These are phyloP conservation scores for Deroptyus accipitrinus DNA, from an alignment of 2,113 vertebrate genomes.

Conservation along the genomic window DNA sequence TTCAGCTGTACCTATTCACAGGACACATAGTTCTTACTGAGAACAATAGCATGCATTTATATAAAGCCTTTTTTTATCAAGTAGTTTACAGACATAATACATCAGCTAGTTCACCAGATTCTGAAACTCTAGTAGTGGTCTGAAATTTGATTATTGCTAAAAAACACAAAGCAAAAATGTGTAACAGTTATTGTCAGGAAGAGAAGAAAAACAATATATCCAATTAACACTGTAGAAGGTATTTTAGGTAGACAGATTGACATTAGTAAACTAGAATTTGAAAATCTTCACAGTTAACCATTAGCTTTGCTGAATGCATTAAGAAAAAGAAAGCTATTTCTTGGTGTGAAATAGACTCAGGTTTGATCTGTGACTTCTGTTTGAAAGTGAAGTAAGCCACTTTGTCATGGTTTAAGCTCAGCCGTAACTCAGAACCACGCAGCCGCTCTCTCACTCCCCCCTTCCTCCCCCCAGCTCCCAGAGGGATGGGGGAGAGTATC, in stretches of 20 bases:
- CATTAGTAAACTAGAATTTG: neutral
- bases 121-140: neutral
- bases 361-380: neutral
- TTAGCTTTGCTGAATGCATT: neutral
- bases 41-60: neutral
- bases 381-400: neutral
- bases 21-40: neutral
- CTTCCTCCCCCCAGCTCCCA: no score
- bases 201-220: neutral
- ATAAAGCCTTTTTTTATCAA: neutral
- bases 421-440: no score
- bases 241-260: slow-evolving; percentile 20
- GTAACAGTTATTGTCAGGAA: neutral
- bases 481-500: no score
- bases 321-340: neutral
- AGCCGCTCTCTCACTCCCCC: no score
- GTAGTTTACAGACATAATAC: neutral
- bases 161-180: neutral
- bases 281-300: slow-evolving; percentile 7
- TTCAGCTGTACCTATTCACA: neutral
- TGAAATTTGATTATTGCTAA: neutral
- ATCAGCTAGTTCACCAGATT: neutral
- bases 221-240: neutral
- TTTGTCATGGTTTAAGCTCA: no score
- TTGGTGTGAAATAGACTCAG: neutral